Conservation (phyloP, 2,888 invertebrate genomes). For the Mythimna lalbum region DNA sequence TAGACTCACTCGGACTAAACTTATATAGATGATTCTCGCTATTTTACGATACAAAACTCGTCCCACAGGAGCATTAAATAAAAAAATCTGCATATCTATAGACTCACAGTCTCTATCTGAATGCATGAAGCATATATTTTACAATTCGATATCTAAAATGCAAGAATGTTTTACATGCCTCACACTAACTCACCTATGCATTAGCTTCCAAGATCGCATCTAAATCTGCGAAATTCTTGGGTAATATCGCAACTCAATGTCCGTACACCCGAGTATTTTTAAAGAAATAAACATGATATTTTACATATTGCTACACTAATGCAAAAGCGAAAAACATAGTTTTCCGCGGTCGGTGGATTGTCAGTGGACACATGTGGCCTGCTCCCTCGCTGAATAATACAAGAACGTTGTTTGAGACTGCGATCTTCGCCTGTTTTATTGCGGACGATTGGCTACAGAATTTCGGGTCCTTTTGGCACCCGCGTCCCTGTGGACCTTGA, state of each 20-base stretch:
- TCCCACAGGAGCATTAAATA: constrained; percentile 74
- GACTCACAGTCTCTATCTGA: constrained; percentile 66
- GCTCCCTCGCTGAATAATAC: constrained; percentile 83
- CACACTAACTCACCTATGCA: constrained; percentile 67
- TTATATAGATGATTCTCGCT: constrained; percentile 60
- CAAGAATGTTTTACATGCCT: constrained; percentile 74
- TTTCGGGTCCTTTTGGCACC: constrained; percentile 68
- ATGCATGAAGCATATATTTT: constrained; percentile 78
- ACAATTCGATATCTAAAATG: constrained; percentile 80
- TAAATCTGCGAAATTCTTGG: constrained; percentile 54
- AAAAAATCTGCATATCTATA: constrained; percentile 72
- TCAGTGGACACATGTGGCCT: constrained; percentile 83
- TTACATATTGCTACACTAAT: constrained; percentile 62
- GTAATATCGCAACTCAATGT: constrained; percentile 27
- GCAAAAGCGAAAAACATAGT: constrained; percentile 67
- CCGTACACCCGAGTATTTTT: constrained; percentile 49
- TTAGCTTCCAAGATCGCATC: constrained; percentile 48
- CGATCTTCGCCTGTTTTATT: constrained; percentile 83
- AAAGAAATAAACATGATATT: constrained; percentile 58
- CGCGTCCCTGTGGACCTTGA: constrained; percentile 63
- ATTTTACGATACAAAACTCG: constrained; percentile 68
- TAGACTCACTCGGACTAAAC: neutral
- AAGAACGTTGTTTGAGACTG: constrained; percentile 78
- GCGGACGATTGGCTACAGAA: constrained; percentile 81
- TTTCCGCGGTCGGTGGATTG: constrained; percentile 69